Conservation (phyloP, 1,140 invertebrate genomes). For the Brachionus angularis region DNA sequence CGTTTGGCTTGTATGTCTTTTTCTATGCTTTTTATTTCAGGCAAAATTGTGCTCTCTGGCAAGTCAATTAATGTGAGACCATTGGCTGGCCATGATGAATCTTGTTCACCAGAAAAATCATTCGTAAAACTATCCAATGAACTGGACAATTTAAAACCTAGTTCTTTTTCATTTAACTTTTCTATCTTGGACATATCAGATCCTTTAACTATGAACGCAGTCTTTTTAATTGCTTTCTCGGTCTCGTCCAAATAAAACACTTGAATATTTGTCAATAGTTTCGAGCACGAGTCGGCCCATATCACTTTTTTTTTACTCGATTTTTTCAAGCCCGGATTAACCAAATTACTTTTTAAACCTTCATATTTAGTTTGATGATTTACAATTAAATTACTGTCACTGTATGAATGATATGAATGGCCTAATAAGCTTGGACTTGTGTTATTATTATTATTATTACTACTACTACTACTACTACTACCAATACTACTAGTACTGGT, state of each 20-base stretch:
- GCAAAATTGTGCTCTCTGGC: constrained; percentile 12
- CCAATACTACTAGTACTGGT: too few species aligned
- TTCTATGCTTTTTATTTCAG: constrained; percentile 25
- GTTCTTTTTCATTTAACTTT: constrained; percentile 34
- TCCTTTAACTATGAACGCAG: constrained; percentile 22
- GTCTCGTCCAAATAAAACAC: constrained; percentile 39
- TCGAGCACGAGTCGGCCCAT: constrained; percentile 25
- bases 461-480: too few species aligned
- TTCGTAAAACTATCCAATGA: background rate
- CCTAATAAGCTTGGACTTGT: too few species aligned
- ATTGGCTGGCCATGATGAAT: background rate
- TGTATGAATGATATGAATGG: background rate
- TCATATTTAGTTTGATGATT: constrained; percentile 6
- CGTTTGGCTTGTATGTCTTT: constrained; percentile 22
- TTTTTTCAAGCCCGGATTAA: constrained; percentile 4
- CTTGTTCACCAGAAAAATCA: too few species aligned
- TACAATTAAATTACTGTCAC: constrained; percentile 19
- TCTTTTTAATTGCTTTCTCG: constrained; percentile 39
- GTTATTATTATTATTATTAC: too few species aligned
- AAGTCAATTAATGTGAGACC: background rate
- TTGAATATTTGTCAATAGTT: constrained; percentile 29
- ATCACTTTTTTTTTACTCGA: constrained; percentile 28
- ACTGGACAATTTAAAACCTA: background rate
- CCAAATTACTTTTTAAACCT: constrained; percentile 15
- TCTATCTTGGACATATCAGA: constrained; percentile 42